Percentiles rank a stretch among this genome's conserved stretches.
phyloP scores from a whole-genome alignment of 1,140 invertebrate species.

The Drosophila kanapiae region DNA sequence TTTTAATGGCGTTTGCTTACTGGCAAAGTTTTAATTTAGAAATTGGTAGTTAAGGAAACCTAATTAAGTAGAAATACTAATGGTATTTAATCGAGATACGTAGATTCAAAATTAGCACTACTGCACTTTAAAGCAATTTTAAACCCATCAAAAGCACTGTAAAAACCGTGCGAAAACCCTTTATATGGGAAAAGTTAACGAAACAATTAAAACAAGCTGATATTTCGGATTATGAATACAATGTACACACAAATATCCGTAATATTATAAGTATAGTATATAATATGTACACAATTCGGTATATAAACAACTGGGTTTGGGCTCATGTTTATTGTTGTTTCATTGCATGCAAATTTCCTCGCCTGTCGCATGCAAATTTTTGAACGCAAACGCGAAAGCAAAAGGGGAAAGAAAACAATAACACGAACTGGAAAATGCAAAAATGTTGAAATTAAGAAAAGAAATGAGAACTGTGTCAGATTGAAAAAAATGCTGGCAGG shows the following conservation, averaged over 20 bases:
- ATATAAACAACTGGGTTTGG: conserved; percentile 17
- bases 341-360: conserved; percentile 40
- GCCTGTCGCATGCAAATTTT: conserved; percentile 40
- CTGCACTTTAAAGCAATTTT: not conserved
- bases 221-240: conserved; percentile 2
- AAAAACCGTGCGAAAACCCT: conserved; percentile 4
- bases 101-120: not conserved
- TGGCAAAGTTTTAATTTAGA: not conserved
- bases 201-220: not conserved
- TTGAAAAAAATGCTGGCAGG: conserved; percentile 4
- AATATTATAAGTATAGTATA: conserved; percentile 10
- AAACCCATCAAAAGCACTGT: not conserved
- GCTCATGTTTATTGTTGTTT: conserved; percentile 47
- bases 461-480: conserved; percentile 43
- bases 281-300: conserved; percentile 7
- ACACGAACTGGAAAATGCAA: conserved; percentile 23
- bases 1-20: conserved; percentile 19
- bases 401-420: conserved; percentile 30
- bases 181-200: not conserved
- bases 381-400: conserved; percentile 35
- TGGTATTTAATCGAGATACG: not conserved
- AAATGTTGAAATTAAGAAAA: conserved; percentile 35
- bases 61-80: not conserved
- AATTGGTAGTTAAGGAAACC: not conserved
- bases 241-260: conserved; percentile 5